Base-by-base conservation (phyloP, 35 echinoderm and acorn worm genomes). In the Eucidaris tribuloides region DNA sequence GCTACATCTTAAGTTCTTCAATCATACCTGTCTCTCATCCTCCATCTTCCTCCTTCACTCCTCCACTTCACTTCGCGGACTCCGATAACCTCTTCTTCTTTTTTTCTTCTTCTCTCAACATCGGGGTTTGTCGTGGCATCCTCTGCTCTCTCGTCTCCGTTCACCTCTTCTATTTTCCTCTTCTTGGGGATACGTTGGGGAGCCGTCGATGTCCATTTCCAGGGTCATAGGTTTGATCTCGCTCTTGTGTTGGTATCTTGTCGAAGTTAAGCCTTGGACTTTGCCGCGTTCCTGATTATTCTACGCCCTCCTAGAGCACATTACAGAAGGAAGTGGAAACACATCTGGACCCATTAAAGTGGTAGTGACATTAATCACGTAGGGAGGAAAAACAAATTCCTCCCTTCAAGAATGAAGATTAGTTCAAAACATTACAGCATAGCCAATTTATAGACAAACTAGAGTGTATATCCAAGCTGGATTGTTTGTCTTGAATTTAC, bases 201-300 rank as follows among this genome's bases (percentile, higher is more conserved):
- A 99, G 59, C 11, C 90, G 93, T 20, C 90, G 93, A 68, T 99
- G n/a, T n/a, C n/a, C 96, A 82, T 90, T 89, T 3, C 78, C 87
- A 0, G 86, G 39, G 82, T 99, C 83, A 71, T 99, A 99, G 11
- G 83, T 89, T 11, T n/a, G 14, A 93, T 68, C 42, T 99, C 96
- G 55, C 90, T 99, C 81, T 91, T 99, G 39, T 99, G 84, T 17
- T 89, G 70, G 76, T 99, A 99, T n/a, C 58, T 99, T 99, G 54
- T 93, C 96, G 57, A 91, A 87, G 29, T 87, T 86, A n/a, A 15
- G 91, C 96, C 71, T 81, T 80, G 40, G 77, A 42, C 62, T 99
- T 99, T n/a, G n/a, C 13, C 90, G 90, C 18, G 90, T 99, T 48
- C 96, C 96, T 66, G 86, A 93, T n/a, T 24, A 99, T 84, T 35